Base-by-base conservation (phyloP, 2,888 invertebrate species). In the Dioctria linearis region DNA sequence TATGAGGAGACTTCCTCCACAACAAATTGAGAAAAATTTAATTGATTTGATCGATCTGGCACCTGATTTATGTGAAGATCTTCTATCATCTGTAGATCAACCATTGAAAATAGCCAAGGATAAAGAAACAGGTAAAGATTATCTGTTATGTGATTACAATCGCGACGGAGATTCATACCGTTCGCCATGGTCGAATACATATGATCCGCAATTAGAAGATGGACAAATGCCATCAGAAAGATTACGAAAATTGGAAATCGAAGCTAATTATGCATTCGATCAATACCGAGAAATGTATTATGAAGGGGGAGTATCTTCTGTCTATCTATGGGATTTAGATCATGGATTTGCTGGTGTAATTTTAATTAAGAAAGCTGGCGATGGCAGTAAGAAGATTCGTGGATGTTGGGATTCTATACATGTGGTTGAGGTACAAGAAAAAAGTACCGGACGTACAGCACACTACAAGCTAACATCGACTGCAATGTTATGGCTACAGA, bases 401-500 rank as follows among this genome's bases (percentile, higher is more conserved):
- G 99, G 99, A 1, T 99, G 99, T 89, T 99, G 99, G 99, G 99
- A 99, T 88, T 99, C 99, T 2, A 98, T 99, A 86, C 99, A 99
- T 87, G 99, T 99, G 0, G 97, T 99, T 13, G 99, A 99, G 90
- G 98, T 99, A 1, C 96, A 97, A 87, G 98, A 98, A 88, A 98
- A 98, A 90, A 94, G 96, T 69, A 95, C 95, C 40, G 98, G 98
- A 0, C 92, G 97, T 79, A 95, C 94, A 85, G 98, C 98, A 40
- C 98, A 98, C 89, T 99, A 99, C 89, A 99, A 99, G 91, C 92
- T 99, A 86, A 99, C 99, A 63, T 99, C 98, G 0, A 99, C 99
- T 0, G 98, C 97, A 0, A 99, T 99, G 99, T 90, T 99, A 81
- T 99, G 99, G 99, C 92, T 99, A 81, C 99, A 99, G 89, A 99